Evolutionary conservation across 2,113 vertebrate species (phyloP).

Genomic region (Salvelinus namaycush): DNA sequence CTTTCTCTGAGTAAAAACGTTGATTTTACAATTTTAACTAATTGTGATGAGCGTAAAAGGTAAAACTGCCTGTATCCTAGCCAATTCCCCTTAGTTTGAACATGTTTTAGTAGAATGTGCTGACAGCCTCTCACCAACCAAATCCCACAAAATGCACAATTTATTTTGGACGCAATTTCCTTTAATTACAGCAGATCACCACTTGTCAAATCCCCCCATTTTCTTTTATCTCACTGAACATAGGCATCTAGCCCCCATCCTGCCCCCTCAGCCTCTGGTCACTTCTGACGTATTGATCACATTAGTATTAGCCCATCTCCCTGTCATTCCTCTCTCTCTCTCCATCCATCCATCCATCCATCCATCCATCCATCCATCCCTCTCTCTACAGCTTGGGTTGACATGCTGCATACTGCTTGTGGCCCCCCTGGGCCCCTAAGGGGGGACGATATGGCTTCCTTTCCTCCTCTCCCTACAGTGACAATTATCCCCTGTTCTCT

Average conservation of each 20-base stretch:
- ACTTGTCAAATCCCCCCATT: slow-evolving; percentile 29
- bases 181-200: slow-evolving; percentile 46
- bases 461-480: slow-evolving; percentile 29
- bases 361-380: slow-evolving; percentile 41
- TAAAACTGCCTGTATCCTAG: not conserved
- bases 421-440: slow-evolving; percentile 51
- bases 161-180: slow-evolving; percentile 46
- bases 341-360: slow-evolving; percentile 48
- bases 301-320: slow-evolving; percentile 76
- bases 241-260: slow-evolving; percentile 6
- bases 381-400: slow-evolving; percentile 64
- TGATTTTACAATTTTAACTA: slow-evolving; percentile 35
- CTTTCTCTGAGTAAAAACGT: too few species aligned
- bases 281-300: slow-evolving; percentile 76
- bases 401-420: slow-evolving; percentile 59
- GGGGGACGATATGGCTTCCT: slow-evolving; percentile 32
- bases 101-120: slow-evolving; percentile 37
- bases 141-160: not conserved
- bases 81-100: not conserved
- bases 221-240: slow-evolving; percentile 26
- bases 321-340: slow-evolving; percentile 64
- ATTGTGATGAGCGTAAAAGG: slow-evolving; percentile 49
- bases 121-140: not conserved
- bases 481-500: slow-evolving; percentile 47
- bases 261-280: slow-evolving; percentile 48